Evolutionary conservation across 1,140 invertebrate genomes (phyloP).

Genomic region (Pissodes strobi): DNA sequence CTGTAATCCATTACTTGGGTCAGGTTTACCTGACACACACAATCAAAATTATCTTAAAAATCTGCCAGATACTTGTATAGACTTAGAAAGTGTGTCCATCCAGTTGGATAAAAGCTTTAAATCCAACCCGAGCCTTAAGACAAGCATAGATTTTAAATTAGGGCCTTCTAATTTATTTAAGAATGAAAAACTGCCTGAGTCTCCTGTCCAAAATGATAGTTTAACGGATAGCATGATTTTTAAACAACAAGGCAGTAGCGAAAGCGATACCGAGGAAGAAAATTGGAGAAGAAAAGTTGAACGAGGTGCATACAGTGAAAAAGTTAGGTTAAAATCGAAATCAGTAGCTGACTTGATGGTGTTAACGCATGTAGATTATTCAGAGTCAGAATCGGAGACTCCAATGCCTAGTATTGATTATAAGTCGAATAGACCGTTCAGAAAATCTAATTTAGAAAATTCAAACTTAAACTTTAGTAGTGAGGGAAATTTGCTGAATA

Average conservation of each 20-base stretch:
- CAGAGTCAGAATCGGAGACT: conserved; percentile 65
- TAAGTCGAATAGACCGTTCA: conserved; percentile 40
- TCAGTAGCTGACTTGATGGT: conserved; percentile 76
- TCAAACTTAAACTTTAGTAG: conserved; percentile 57
- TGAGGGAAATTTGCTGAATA: conserved; percentile 62
- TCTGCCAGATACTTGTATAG: conserved; percentile 67
- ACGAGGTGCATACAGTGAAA: conserved; percentile 68
- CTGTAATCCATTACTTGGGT: too few relatives aligned
- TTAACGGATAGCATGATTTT: conserved; percentile 40
- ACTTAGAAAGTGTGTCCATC: conserved; percentile 62
- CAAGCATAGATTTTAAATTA: conserved; percentile 1
- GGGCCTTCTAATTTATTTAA: neutral
- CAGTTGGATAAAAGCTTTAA: conserved; percentile 3
- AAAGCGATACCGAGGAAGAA: conserved; percentile 70
- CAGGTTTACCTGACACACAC: conserved; percentile 57
- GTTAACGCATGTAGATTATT: conserved; percentile 70
- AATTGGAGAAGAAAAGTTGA: conserved; percentile 68
- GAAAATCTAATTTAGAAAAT: conserved; percentile 46
- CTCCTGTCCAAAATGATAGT: conserved; percentile 34
- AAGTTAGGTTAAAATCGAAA: conserved; percentile 72
- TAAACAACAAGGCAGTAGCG: conserved; percentile 54
- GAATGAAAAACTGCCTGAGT: neutral
- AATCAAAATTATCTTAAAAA: conserved; percentile 63
- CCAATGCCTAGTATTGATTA: conserved; percentile 56
- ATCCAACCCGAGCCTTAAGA: neutral